Evolutionary conservation across 1,140 invertebrate genomes (phyloP), one percentile per base, ranked within the genome.

Genomic region (Caerostris extrusa): DNA sequence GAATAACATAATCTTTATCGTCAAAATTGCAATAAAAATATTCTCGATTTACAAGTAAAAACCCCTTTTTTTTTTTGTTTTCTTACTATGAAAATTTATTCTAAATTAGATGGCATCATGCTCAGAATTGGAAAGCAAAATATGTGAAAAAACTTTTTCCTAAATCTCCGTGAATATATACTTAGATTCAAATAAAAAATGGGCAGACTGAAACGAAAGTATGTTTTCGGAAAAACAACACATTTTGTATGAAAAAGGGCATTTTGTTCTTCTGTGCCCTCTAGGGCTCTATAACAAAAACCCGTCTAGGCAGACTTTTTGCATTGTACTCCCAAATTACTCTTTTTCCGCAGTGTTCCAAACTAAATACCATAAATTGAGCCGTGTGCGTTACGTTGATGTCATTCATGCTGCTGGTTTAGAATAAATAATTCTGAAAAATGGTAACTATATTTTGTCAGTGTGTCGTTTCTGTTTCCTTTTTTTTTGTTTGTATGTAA

Each of bases 221-320:
- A 77, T 5, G 50, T 53, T 77, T 77, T 34, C 69, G 10, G 19
- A n/a, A 53, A 53, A 77, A 77, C 69, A 77, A 77, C 34, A 77
- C 69, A 77, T 50, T 77, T 50, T 34, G 8, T 12, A 12, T 34
- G 60, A 64, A n/a, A 83, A 83, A 83, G n/a, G 53, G 17, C 50
- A 50, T 81, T 53, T 81, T 81, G 71, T 10, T 12, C 71, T 17
- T 12, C 12, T 19, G 57, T 50, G 17, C 8, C 60, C 85, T 87
- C 85, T 50, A 87, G 85, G 85, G 85, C 34, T 61, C 12, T 57
- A 87, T 64, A 87, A 87, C n/a, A 60, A n/a, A 57, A 10, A 34
- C 34, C 60, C 34, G n/a, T 87, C 57, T n/a, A 53, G 50, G 64
- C 61, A n/a, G 60, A 55, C n/a, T n/a, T 55, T 56, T 83, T 83